Evolutionary conservation across 2,113 vertebrate genomes (phyloP), one percentile per base, ranked within the genome.

Genomic region (Campylorhamphus procurvoides): DNA sequence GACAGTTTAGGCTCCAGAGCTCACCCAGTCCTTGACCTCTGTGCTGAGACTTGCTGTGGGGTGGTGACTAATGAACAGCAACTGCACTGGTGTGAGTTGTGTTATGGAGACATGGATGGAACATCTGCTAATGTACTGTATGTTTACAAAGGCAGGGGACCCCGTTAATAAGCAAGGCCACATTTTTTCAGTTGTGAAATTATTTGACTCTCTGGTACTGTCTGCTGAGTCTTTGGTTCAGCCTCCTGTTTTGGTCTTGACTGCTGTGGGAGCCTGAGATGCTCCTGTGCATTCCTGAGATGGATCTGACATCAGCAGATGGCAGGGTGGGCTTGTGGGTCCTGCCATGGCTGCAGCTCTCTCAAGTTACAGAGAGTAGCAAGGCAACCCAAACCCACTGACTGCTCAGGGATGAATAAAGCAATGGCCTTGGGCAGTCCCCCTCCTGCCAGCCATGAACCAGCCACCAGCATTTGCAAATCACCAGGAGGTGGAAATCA

Each of bases 1-100:
- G 33, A 78, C 42, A 60, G 87, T 84, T 93, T 13, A 84, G 88
- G 79, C 96, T 96, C 90, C 92, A 89, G 85, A 96, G 76, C 76
- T 93, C 49, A 58, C 28, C 20, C 79, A 90, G 92, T 69, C 92
- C 94, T 93, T 96, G 96, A 96, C 90, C 96, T 87, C 73, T 72
- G 3, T 13, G 68, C 68, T 64, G 39, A 55, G 82, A 42, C 18
- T 74, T 78, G 60, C 85, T 42, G 14, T 44, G 76, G 83, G 60
- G 60, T 14, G 2, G 60, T 83, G 82, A 67, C 40, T 69, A 5
- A 75, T 84, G n/a, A 68, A 5, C 52, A 82, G 85, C 28, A 64
- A 18, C 50, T 22, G 35, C 42, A 14, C 50, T 8, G 37, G 10
- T 72, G 72, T 60, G 77, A 29, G 81, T 3, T 75, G 50, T 74